These are phyloP conservation scores for Noctuana brunneofusca DNA, from an alignment of 2,888 invertebrate genomes.

Conservation along the genomic window DNA sequence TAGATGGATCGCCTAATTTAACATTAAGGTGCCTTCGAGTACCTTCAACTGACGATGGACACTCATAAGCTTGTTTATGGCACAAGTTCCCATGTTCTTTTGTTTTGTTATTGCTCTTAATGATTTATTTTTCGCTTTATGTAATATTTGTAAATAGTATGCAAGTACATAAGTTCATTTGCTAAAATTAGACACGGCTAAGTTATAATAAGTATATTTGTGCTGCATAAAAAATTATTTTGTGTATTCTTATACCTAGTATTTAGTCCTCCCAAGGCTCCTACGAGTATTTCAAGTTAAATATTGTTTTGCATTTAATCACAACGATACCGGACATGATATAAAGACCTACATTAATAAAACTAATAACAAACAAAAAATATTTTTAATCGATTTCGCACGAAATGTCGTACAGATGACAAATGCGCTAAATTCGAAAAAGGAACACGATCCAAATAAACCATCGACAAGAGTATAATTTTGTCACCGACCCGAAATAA, in stretches of 20 bases:
- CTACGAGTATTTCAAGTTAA: too few species aligned
- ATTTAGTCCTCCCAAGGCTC: too few species aligned
- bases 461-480: slow-evolving; percentile 47
- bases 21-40: slow-evolving; percentile 63
- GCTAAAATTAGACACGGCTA: too few species aligned
- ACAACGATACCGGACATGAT: too few species aligned
- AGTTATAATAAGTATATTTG: too few species aligned
- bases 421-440: slow-evolving; percentile 31
- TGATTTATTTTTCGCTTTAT: not conserved
- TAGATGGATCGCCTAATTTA: slow-evolving; percentile 80
- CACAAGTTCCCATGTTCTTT: slow-evolving; percentile 45
- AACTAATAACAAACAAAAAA: not conserved
- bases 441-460: slow-evolving; percentile 28
- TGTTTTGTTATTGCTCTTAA: slow-evolving; percentile 32
- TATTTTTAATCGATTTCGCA: slow-evolving; percentile 7
- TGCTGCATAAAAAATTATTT: too few species aligned
- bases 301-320: too few species aligned
- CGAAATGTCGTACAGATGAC: slow-evolving; percentile 19
- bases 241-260: too few species aligned
- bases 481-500: slow-evolving; percentile 46
- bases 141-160: too few species aligned
- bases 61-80: slow-evolving; percentile 48
- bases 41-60: slow-evolving; percentile 45
- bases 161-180: too few species aligned
- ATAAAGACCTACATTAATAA: too few species aligned